Evolutionary conservation across 2,113 vertebrate genomes (phyloP).

Genomic region (Carettochelys insculpta): DNA sequence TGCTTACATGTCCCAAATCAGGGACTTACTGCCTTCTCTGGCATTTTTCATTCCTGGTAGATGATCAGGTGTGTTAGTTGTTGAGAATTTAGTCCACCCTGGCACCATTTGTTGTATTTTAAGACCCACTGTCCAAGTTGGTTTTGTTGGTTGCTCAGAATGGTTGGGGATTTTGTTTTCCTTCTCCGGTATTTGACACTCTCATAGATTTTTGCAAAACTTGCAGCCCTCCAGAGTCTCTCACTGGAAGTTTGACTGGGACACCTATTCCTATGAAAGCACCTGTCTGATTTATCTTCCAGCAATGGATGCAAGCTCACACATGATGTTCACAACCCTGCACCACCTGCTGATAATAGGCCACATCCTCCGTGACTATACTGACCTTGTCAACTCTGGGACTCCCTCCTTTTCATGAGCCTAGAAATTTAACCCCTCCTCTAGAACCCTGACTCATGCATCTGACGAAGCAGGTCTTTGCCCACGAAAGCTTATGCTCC

Average conservation of each 20-base stretch:
- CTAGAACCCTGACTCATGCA: too few species aligned
- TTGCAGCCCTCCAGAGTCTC: neutral
- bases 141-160: neutral
- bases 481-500: too few species aligned
- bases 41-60: neutral
- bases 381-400: too few species aligned
- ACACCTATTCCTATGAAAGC: neutral
- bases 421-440: too few species aligned
- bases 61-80: neutral
- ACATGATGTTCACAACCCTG: too few species aligned
- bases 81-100: conserved; percentile 8
- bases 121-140: neutral
- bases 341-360: too few species aligned
- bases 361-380: too few species aligned
- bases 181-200: neutral
- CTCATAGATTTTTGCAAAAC: neutral
- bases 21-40: conserved; percentile 11
- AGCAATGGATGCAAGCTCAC: too few species aligned
- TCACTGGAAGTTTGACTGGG: neutral
- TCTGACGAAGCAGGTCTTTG: too few species aligned
- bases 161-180: neutral
- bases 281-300: too few species aligned
- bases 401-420: too few species aligned
- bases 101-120: neutral
- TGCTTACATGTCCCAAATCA: neutral